These are phyloP conservation scores for Pseudachorutes palmiensis DNA, from an alignment of 1,140 invertebrate genomes.

Conservation along the genomic window DNA sequence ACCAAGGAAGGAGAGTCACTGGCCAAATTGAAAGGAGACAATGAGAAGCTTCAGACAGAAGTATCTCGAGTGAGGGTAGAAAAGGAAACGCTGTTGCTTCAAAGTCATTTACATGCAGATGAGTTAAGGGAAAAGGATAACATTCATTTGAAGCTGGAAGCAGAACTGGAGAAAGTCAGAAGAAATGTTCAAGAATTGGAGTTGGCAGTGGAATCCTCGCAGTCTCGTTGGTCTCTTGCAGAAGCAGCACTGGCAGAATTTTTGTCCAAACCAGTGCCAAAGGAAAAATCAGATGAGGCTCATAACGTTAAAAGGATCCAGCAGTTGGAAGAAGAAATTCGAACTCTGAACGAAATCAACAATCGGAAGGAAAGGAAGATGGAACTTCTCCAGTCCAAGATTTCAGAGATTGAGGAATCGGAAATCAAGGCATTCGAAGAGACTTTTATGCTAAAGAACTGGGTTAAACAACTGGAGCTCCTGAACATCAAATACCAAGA, in stretches of 20 bases:
- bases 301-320: neutral
- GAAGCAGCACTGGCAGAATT: neutral
- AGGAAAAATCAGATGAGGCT: neutral
- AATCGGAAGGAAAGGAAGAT: constrained; percentile 15
- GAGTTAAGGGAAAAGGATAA: neutral
- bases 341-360: neutral
- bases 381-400: constrained; percentile 26
- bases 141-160: neutral
- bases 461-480: constrained; percentile 22
- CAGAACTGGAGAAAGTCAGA: neutral
- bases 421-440: constrained; percentile 27
- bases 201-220: too few species aligned
- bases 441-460: constrained; percentile 6
- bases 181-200: neutral
- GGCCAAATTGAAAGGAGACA: neutral
- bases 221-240: too few species aligned
- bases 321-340: neutral
- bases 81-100: neutral
- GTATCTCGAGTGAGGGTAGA: neutral
- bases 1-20: neutral
- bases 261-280: neutral
- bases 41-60: neutral
- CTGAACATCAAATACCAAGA: constrained; percentile 22
- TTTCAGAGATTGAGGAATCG: constrained; percentile 16
- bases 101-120: neutral